These are phyloP conservation scores for Rhodeus uyekii DNA, from an alignment of 2,797 vertebrate genomes.

Conservation along the genomic window DNA sequence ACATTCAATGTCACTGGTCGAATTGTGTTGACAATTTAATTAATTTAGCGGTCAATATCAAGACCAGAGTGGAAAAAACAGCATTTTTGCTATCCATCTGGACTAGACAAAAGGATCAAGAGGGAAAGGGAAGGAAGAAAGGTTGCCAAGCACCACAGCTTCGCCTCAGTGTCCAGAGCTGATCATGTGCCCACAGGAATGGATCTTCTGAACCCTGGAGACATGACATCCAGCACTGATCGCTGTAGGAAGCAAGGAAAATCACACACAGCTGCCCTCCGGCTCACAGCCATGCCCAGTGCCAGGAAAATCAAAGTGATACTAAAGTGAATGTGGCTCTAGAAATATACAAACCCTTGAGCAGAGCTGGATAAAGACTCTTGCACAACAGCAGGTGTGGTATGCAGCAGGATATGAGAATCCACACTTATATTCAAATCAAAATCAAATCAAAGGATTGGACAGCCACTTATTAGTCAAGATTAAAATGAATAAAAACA, in stretches of 20 bases:
- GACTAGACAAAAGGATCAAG: slow-evolving; percentile 14
- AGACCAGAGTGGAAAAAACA: neutral
- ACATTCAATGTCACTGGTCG: no score
- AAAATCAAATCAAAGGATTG: neutral
- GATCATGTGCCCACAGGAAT: slow-evolving; percentile 10
- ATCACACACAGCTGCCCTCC: neutral
- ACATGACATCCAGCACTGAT: slow-evolving; percentile 7
- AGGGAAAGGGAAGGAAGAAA: neutral
- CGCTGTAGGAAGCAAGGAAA: neutral
- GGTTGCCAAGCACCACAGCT: neutral
- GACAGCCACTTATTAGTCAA: neutral
- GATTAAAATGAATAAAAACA: neutral
- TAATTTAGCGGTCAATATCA: neutral
- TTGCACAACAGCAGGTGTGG: slow-evolving; percentile 29
- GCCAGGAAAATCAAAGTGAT: slow-evolving; percentile 27
- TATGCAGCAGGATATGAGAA: slow-evolving; percentile 14
- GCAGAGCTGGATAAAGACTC: slow-evolving; percentile 2
- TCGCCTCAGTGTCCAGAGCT: neutral
- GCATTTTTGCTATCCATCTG: slow-evolving; percentile 2
- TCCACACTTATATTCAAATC: neutral
- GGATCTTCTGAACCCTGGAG: slow-evolving; percentile 1
- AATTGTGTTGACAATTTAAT: neutral
- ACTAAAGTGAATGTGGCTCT: slow-evolving; percentile 6
- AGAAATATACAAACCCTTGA: slow-evolving; percentile 7
- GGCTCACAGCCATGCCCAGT: neutral